Conservation (phyloP, 2,113 vertebrate genomes). For the Sardina pilchardus region DNA sequence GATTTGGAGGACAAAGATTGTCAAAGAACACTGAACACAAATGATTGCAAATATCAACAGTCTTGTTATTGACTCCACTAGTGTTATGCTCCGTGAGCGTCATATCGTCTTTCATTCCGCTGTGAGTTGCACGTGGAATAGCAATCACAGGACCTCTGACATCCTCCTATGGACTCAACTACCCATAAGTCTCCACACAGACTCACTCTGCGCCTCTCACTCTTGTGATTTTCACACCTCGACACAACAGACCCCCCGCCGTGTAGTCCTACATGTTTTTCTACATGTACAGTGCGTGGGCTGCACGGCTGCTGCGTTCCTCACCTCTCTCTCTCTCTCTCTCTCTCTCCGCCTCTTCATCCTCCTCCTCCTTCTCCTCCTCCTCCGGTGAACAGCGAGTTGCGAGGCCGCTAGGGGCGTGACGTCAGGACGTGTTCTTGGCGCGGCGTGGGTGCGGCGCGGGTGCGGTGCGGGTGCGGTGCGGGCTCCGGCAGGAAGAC, state of each 20-base stretch:
- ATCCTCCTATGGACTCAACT: not conserved
- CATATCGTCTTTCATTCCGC: not conserved
- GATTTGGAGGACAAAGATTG: conserved; percentile 50
- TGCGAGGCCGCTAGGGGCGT: not conserved
- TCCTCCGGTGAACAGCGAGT: not conserved
- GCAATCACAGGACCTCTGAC: not conserved
- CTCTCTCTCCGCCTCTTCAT: not conserved
- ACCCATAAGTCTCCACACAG: not conserved
- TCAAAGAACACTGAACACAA: not conserved
- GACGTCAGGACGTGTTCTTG: conserved; percentile 24
- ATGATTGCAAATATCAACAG: not conserved
- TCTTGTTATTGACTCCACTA: not conserved
- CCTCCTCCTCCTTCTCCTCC: not conserved
- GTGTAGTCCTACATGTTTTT: not conserved
- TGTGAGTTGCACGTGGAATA: not conserved
- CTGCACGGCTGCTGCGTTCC: not conserved
- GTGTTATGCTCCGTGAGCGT: not conserved
- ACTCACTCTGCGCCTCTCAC: not conserved
- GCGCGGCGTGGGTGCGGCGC: not conserved
- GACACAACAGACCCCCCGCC: not conserved
- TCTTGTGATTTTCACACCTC: not conserved
- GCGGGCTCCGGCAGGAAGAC: not conserved
- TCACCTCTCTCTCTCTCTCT: not conserved
- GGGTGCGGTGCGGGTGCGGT: not conserved
- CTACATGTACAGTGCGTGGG: conserved; percentile 1